Evolutionary conservation across 2,113 vertebrate genomes (phyloP), one percentile per base, ranked within the genome.

Genomic region (Excalfactoria chinensis): DNA sequence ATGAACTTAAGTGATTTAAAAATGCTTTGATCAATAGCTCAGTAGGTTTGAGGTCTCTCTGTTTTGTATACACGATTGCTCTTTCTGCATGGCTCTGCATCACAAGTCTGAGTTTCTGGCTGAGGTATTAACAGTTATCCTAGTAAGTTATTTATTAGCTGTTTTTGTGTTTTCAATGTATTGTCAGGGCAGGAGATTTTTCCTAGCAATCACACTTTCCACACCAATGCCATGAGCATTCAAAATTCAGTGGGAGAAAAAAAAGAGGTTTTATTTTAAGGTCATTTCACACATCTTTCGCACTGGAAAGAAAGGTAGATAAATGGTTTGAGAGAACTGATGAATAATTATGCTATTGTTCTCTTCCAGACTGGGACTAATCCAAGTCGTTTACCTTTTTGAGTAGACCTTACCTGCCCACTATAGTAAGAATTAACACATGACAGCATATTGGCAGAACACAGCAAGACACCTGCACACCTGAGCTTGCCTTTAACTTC

Each of bases 401-500:
- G 41, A 22, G 63, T 32, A 70, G 63, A 26, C 13, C 77, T 67
- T 19, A 56, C 30, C 34, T 88, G 22, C 34, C 40, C 34, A 48
- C 13, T 71, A 46, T 18, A 53, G 48, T 60, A 68, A 71, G 73
- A 88, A 76, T 43, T 83, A 75, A 83, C 26, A 59, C 4, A 15
- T 9, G 23, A 51, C 32, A 75, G 30, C 18, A 2, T n/a, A 73
- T 43, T 43, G 86, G 43, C 32, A 84, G 76, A 80, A 63, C 19
- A 19, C 2, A 10, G 58, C 22, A 88, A 41, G 48, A 68, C 48
- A 77, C 40, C 28, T 18, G 56, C 53, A 75, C 20, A 71, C 60
- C 73, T 86, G 77, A 78, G 64, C 48, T 81, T 78, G 66, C 25
- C 40, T 81, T 71, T 77, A 51, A 73, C 80, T 92, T 74, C 41